Evolutionary conservation across 2,888 invertebrate genomes (phyloP).

Genomic region (Watsonalla cultraria): DNA sequence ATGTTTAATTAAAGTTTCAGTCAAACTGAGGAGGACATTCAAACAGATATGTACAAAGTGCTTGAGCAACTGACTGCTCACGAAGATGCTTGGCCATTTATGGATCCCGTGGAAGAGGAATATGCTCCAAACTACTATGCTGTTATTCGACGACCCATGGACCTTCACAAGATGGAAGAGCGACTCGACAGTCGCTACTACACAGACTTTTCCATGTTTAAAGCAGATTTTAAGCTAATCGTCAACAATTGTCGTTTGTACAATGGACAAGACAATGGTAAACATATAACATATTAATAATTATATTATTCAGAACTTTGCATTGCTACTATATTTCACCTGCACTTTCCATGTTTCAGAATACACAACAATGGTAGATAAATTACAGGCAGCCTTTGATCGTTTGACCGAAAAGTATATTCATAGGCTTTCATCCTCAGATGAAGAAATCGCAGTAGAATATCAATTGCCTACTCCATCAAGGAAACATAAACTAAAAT

Average conservation of each 20-base stretch:
- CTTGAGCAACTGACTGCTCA: conserved; percentile 92
- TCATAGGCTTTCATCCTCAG: conserved; percentile 88
- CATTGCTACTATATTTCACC: background rate
- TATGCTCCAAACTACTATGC: conserved; percentile 92
- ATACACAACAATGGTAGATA: conserved; percentile 93
- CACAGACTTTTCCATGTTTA: conserved; percentile 87
- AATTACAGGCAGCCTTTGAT: conserved; percentile 88
- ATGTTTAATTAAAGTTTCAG: conserved; percentile 79
- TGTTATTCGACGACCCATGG: conserved; percentile 90
- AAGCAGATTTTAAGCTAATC: conserved; percentile 93
- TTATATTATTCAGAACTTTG: too few relatives aligned
- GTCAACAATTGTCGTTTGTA: conserved; percentile 95
- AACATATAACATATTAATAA: conserved; percentile 20
- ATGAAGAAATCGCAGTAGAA: conserved; percentile 86
- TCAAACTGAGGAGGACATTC: conserved; percentile 89
- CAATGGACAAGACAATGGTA: conserved; percentile 96
- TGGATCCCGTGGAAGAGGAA: conserved; percentile 95
- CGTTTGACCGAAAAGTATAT: conserved; percentile 90
- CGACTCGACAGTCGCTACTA: conserved; percentile 90
- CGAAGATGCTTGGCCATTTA: conserved; percentile 96
- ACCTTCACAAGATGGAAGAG: conserved; percentile 91
- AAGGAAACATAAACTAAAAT: conserved; percentile 64
- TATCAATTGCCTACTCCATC: conserved; percentile 76
- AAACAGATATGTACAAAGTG: conserved; percentile 95
- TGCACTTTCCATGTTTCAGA: conserved; percentile 71